These are phyloP conservation scores for Peribatodes rhomboidaria DNA, from an alignment of 2,888 invertebrate genomes.

Conservation along the genomic window DNA sequence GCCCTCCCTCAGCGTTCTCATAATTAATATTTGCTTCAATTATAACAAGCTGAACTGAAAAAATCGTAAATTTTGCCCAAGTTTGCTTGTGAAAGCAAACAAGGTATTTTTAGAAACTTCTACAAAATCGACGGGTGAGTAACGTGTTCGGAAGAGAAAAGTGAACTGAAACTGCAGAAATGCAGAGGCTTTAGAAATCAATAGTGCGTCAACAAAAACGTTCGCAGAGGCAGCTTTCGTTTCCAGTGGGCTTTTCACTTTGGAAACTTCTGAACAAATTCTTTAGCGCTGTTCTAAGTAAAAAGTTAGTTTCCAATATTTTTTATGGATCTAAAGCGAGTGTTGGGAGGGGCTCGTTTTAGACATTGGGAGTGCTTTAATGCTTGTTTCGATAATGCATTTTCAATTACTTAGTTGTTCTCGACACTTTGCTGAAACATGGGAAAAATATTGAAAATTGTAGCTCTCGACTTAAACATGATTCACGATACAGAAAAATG, in stretches of 20 bases:
- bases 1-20: conserved; percentile 56
- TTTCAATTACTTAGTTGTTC: conserved; percentile 61
- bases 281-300: conserved; percentile 62
- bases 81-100: conserved; percentile 54
- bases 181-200: conserved; percentile 50
- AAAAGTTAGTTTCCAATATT: conserved; percentile 59
- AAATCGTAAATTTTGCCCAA: conserved; percentile 54
- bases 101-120: conserved; percentile 44
- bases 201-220: conserved; percentile 58
- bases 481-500: conserved; percentile 1
- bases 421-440: conserved; percentile 37
- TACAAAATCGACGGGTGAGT: conserved; percentile 37
- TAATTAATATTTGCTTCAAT: conserved; percentile 76
- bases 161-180: conserved; percentile 44
- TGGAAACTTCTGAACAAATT: conserved; percentile 66
- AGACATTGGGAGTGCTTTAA: conserved; percentile 49
- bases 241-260: conserved; percentile 69
- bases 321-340: conserved; percentile 48
- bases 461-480: conserved; percentile 20
- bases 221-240: conserved; percentile 54
- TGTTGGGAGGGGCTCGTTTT: conserved; percentile 49
- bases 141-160: conserved; percentile 47
- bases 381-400: conserved; percentile 63
- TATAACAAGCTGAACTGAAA: conserved; percentile 61
- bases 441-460: conserved; percentile 35